Conservation (phyloP, 2,888 invertebrate species). For the Drosophila neotestacea region DNA sequence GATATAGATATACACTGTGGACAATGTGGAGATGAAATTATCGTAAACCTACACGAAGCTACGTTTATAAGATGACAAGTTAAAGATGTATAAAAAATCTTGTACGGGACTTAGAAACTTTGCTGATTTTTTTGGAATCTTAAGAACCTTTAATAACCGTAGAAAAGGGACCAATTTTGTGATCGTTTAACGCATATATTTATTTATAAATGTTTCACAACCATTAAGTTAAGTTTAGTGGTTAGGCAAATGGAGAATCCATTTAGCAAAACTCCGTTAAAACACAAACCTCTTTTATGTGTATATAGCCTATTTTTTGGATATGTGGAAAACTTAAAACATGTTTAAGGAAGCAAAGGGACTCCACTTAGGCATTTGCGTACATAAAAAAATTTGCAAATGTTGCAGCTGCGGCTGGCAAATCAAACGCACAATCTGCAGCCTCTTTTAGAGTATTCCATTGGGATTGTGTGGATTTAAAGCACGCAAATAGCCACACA, state of each 20-base stretch:
- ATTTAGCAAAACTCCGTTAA: slow-evolving; percentile 43
- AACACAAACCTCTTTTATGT: background rate
- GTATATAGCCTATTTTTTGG: background rate
- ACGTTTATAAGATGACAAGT: no score
- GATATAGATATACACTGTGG: no score
- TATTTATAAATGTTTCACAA: background rate
- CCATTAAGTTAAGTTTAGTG: slow-evolving; percentile 22
- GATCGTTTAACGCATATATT: no score
- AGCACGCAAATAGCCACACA: slow-evolving; percentile 2
- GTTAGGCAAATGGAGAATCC: slow-evolving; percentile 53
- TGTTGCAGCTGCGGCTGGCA: slow-evolving; percentile 30
- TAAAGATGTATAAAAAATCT: no score
- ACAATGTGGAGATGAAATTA: no score
- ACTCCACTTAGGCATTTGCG: background rate
- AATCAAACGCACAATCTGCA: slow-evolving; percentile 28
- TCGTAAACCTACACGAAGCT: no score
- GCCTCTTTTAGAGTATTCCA: slow-evolving; percentile 9
- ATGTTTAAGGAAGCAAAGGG: slow-evolving; percentile 11
- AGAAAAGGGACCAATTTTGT: no score
- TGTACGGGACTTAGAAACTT: no score
- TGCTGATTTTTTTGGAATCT: no score
- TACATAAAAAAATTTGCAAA: slow-evolving; percentile 21
- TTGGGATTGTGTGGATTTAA: slow-evolving; percentile 16
- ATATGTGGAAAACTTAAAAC: slow-evolving; percentile 39
- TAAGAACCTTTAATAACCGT: no score